Evolutionary conservation across 53 echinoderm and acorn worm genomes (phyloP), one percentile per base, ranked within the genome.

Genomic region (Henricia sp.): DNA sequence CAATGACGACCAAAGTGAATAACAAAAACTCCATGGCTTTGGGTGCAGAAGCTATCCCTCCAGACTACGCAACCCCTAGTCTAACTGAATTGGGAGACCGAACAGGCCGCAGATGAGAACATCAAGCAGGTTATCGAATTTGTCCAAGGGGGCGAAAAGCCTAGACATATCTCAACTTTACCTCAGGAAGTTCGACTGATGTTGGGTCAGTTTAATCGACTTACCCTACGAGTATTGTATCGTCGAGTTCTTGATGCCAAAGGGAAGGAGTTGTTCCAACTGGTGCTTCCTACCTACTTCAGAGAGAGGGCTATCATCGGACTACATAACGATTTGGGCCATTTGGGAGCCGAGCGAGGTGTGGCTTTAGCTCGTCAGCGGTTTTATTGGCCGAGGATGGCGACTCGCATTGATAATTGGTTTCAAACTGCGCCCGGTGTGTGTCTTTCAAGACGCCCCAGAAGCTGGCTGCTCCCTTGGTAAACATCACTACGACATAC

Each of bases 351-450:
- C 37, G 89, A 89, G 27, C 74, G 89, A 0, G 74, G 67, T 1
- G 44, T 67, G 26, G 84, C 37, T 30, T 58, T 89, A 21, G 72
- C 68, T 42, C 54, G 89, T 9, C 57, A 52, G n/a, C 59, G 89
- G 3, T 89, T 89, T 58, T 89, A 84, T 68, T 89, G 89, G 89
- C 89, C 89, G 0, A 72, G 48, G 26, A 70, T 84, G 84, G 40
- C 67, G 50, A 46, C 60, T 17, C 5, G 19, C 5, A 44, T 71
- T 2, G 72, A 58, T 14, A 51, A 59, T 24, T 37, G 40, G 71
- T 71, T 16, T 63, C 72, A 23, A 38, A 42, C 48, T 85, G 85
- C 50, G 64, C 71, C 4, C 24, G 41, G 6, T 74, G 85, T 74
- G 55, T 87, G 36, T 36, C 66, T 0, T 50, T 67, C 39, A 87